Evolutionary conservation across 2,888 invertebrate genomes (phyloP), one percentile per base, ranked within the genome.

Genomic region (Byasa hedistus): DNA sequence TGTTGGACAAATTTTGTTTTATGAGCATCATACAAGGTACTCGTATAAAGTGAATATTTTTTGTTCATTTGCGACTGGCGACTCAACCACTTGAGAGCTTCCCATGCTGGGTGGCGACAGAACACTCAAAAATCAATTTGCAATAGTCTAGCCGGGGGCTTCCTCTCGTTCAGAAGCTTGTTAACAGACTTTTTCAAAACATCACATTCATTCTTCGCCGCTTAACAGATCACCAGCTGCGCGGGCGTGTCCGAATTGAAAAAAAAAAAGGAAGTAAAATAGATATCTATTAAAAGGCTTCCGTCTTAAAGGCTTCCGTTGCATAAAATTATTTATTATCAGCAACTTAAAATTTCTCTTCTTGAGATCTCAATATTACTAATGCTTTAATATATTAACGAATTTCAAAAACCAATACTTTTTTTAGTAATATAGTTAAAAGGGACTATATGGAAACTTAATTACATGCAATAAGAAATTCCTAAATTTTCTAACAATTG

Each of bases 101-200:
- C 88, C 87, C 88, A 88, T 86, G 81, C 87, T 87, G 91, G 91
- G 91, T 91, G 91, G 91, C 91, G 91, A 89, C 91, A 86, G 79
- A 83, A 80, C 87, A 89, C 89, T 90, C 80, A 81, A 81, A 82
- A 81, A 78, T 76, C 87, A 88, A 89, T 90, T 89, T 88, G 90
- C 91, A 89, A 84, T 75, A 79, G 90, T 90, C 89, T 89, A 87
- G 88, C 82, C 88, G 74, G 71, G 39, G 76, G 82, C 78, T 89
- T 89, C 87, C 87, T 85, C 80, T 74, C 69, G 69, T 73, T 71
- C 72, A 72, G 69, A 66, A 69, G 71, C 72, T 75, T 76, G 76
- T 78, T 78, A 74, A 78, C 75, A 79, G 71, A 73, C 69, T 76
- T 78, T 77, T 79, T 78, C 71, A 66, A 69, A 68, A 75, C 75